Conservation (phyloP, 2,888 invertebrate genomes). For the Ectemnius lituratus region DNA sequence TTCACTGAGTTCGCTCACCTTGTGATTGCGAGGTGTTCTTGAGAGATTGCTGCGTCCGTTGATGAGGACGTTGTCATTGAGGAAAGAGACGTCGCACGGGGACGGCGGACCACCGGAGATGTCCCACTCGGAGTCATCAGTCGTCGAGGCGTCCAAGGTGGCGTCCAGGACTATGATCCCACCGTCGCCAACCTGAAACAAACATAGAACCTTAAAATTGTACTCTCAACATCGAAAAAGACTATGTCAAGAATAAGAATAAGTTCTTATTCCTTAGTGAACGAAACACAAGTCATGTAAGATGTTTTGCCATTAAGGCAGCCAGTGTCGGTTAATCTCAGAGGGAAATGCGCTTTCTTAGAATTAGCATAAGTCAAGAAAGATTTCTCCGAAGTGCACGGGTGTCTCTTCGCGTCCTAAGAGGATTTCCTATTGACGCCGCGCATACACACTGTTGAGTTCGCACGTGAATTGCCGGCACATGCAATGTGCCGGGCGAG, state of each 20-base stretch:
- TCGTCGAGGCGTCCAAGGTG: slow-evolving; percentile 82
- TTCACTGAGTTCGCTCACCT: slow-evolving; percentile 78
- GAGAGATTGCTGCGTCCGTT: slow-evolving; percentile 92
- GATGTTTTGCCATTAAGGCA: background rate
- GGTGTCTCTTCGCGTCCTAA: too few relatives aligned
- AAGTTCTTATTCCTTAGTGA: too few relatives aligned
- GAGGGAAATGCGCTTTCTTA: too few relatives aligned
- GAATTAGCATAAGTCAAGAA: too few relatives aligned
- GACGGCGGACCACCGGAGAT: slow-evolving; percentile 84
- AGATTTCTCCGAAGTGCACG: too few relatives aligned
- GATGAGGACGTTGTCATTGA: slow-evolving; percentile 93
- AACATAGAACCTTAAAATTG: slow-evolving; percentile 1
- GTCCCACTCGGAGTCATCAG: slow-evolving; percentile 81
- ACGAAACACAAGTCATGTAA: too few relatives aligned
- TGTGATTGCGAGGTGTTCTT: slow-evolving; percentile 81
- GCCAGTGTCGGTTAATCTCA: background rate
- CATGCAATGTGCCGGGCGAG: too few relatives aligned
- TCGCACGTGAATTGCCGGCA: too few relatives aligned
- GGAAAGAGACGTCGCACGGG: slow-evolving; percentile 90
- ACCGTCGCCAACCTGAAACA: slow-evolving; percentile 81
- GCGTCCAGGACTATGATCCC: slow-evolving; percentile 82
- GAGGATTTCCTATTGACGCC: too few relatives aligned
- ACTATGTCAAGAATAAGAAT: too few relatives aligned
- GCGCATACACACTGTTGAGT: too few relatives aligned
- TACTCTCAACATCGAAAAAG: too few relatives aligned